Evolutionary conservation across 1,140 invertebrate genomes (phyloP), one percentile per base, ranked within the genome.

Genomic region (Potamilus streckersoni): DNA sequence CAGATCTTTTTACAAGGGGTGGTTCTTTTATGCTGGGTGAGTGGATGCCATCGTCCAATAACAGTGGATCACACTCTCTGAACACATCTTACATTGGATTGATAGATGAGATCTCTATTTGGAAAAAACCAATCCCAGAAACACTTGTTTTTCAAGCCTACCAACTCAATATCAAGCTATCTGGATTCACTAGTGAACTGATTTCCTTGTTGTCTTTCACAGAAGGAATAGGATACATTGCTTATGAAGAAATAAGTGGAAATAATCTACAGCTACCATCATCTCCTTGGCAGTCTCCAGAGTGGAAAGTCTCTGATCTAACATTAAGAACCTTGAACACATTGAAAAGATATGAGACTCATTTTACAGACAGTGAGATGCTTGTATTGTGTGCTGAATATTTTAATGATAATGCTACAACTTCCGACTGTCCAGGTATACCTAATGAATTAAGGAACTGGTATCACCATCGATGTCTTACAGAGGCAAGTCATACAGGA

Each of bases 51-150:
- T 76, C 82, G 23, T 68, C 72, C 49, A 69, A 74, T 11, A 76
- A 73, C 20, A 23, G 31, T 20, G 69, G 49, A 38, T 74, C 68
- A 27, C 69, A 67, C 15, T 67, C 76, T 61, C 49, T 49, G 19
- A 64, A 59, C 38, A 20, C 68, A 1, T 49, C 38, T 49, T 84
- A 81, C 58, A 64, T 60, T 60, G 83, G 81, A 3, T 20, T 79
- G 31, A 81, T 82, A 16, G 83, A 84, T 66, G 80, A 81, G 64
- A n/a, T 84, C 4, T 76, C 75, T 17, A 70, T 84, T 14, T 84
- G 83, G 83, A 80, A 74, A 13, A 69, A 60, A 13, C 71, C 80
- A 49, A 75, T 84, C 60, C 79, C 81, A 38, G 66, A 66, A 15
- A 57, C 74, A 11, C 17, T 82, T 11, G 69, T 82, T 23, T 84